A percentile compares a stretch with the other conserved stretches of the same genome.
These are phyloP conservation scores for Pharmacophagus antenor DNA, from an alignment of 2,888 invertebrate species.

Conservation along the genomic window DNA sequence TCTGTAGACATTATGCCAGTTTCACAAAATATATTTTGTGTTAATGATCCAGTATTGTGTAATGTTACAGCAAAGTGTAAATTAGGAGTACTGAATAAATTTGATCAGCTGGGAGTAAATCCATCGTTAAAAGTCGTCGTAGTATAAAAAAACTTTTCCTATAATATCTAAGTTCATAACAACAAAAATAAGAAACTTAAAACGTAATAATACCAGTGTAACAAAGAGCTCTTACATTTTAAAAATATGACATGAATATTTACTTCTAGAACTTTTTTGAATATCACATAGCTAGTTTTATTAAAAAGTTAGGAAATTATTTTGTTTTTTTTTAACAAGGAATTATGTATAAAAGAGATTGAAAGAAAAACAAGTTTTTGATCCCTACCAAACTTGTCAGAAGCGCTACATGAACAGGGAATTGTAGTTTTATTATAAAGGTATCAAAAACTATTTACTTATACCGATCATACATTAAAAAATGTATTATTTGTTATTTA, in stretches of 20 bases:
- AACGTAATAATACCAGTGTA: conserved; percentile 13
- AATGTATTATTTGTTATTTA: background rate
- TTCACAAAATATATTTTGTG: too few species aligned
- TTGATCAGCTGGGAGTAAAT: conserved; percentile 19
- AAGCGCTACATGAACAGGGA: background rate
- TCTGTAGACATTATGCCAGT: too few species aligned
- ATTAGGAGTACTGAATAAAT: conserved; percentile 14
- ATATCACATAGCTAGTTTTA: background rate
- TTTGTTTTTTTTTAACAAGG: background rate
- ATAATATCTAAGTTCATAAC: conserved; percentile 25
- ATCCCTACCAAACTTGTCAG: background rate
- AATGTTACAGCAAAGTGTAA: background rate
- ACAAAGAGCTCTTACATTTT: conserved; percentile 9
- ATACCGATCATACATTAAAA: background rate
- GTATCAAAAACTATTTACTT: background rate
- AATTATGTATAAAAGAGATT: background rate
- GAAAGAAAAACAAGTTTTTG: background rate
- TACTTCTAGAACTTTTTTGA: background rate
- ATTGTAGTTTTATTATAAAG: background rate
- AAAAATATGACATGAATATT: background rate
- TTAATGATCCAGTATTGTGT: too few species aligned
- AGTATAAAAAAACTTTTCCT: conserved; percentile 19
- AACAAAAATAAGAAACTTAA: conserved; percentile 23
- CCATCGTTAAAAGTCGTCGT: conserved; percentile 25
- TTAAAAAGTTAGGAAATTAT: background rate